phyloP scores from a whole-genome alignment of 2,888 invertebrate genomes.

The Amblyjoppa fuscipennis region DNA sequence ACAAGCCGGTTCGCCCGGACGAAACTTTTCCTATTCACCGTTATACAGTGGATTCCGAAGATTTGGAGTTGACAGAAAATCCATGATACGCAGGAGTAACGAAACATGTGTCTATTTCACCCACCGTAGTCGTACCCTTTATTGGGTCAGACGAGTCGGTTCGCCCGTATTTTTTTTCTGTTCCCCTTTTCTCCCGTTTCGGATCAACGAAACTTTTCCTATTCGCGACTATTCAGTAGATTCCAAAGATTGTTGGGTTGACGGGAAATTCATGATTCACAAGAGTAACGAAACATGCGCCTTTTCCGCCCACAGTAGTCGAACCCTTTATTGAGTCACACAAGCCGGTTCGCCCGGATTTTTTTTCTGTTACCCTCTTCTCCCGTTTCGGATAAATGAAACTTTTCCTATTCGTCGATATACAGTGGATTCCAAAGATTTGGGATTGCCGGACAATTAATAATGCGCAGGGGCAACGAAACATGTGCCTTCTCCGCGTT shows the following conservation, averaged over 20 bases:
- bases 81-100: background rate
- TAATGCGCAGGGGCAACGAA: background rate
- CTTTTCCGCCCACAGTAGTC: background rate
- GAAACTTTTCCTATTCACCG: background rate
- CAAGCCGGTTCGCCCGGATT: background rate
- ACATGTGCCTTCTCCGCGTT: background rate
- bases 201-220: conserved; percentile 14
- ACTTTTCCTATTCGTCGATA: background rate
- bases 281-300: background rate
- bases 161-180: background rate
- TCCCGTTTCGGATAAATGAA: background rate
- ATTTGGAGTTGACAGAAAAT: background rate
- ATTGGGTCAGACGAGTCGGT: background rate
- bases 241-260: background rate
- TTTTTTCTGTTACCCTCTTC: background rate
- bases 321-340: background rate
- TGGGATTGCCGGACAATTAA: background rate
- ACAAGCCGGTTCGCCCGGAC: background rate
- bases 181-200: background rate
- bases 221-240: too few species aligned
- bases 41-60: background rate
- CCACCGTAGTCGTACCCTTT: background rate
- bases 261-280: background rate
- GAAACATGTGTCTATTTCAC: background rate
- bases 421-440: background rate